Percentiles rank a stretch among this genome's conserved stretches.
These are phyloP conservation scores for Cyrtodaria siliqua DNA, from an alignment of 2,888 invertebrate species.

Conservation along the genomic window DNA sequence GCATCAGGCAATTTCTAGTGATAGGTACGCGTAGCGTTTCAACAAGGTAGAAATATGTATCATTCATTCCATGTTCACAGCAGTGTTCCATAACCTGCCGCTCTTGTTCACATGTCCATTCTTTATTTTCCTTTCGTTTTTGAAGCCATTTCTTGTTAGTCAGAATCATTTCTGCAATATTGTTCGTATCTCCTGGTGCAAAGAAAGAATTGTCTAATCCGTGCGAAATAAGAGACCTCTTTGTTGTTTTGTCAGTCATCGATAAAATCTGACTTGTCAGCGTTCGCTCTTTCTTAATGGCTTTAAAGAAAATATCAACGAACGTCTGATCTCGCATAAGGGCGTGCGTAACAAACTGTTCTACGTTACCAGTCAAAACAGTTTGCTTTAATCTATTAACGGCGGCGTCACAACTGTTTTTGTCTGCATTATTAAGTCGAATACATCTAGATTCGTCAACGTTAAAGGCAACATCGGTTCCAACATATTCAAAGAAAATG, in stretches of 20 bases:
- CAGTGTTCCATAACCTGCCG: not conserved
- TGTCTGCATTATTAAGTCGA: no score
- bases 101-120: not conserved
- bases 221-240: not conserved
- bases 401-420: not conserved
- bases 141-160: not conserved
- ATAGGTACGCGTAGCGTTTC: not conserved
- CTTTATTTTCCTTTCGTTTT: not conserved
- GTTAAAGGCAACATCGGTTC: no score
- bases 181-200: not conserved
- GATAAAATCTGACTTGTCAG: not conserved
- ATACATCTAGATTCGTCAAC: no score
- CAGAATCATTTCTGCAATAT: not conserved
- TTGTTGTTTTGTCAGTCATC: not conserved
- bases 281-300: not conserved
- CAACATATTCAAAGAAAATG: no score
- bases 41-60: not conserved
- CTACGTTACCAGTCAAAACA: not conserved
- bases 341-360: not conserved
- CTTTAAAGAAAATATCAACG: not conserved
- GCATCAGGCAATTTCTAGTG: not conserved
- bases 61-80: not conserved
- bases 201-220: not conserved
- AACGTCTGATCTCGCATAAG: not conserved
- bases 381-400: not conserved